Evolutionary conservation across 2,888 invertebrate species (phyloP).

Genomic region (Perithous albicinctus): DNA sequence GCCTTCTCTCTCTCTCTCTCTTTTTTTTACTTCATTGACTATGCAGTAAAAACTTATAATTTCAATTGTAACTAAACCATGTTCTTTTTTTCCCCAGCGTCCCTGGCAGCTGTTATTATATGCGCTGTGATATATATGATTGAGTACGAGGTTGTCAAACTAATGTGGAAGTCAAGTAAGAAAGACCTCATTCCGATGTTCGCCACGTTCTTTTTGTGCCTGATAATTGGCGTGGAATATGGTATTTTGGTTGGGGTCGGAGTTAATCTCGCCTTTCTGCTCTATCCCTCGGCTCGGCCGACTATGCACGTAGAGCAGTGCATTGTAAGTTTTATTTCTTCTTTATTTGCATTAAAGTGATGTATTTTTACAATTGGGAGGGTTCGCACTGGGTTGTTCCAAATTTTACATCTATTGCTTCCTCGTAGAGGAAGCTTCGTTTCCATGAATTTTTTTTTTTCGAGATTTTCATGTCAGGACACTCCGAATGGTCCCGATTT

Average conservation of each 20-base stretch:
- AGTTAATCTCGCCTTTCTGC: conserved; percentile 91
- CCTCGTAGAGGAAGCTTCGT: too few species aligned
- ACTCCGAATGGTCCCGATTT: too few species aligned
- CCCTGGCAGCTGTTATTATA: conserved; percentile 96
- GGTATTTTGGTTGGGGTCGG: conserved; percentile 94
- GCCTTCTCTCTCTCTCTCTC: neutral
- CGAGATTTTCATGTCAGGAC: too few species aligned
- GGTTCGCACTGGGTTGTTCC: neutral
- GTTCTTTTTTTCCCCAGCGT: conserved; percentile 85
- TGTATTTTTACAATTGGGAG: neutral
- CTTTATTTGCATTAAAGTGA: neutral
- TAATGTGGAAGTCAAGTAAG: conserved; percentile 93
- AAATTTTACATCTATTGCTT: too few species aligned
- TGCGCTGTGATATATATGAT: conserved; percentile 98
- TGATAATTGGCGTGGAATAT: conserved; percentile 93
- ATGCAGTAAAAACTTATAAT: neutral
- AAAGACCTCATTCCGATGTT: conserved; percentile 92
- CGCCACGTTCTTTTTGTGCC: conserved; percentile 93
- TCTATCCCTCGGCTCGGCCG: conserved; percentile 93
- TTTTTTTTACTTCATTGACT: neutral
- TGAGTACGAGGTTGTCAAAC: conserved; percentile 94
- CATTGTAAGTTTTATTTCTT: conserved; percentile 85
- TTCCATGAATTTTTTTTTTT: too few species aligned
- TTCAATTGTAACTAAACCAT: neutral
- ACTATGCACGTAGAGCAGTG: conserved; percentile 90